Percentiles rank a stretch among this genome's conserved stretches.
Evolutionary conservation across 2,888 invertebrate species (phyloP).

Genomic region (Ormyrus labotus): DNA sequence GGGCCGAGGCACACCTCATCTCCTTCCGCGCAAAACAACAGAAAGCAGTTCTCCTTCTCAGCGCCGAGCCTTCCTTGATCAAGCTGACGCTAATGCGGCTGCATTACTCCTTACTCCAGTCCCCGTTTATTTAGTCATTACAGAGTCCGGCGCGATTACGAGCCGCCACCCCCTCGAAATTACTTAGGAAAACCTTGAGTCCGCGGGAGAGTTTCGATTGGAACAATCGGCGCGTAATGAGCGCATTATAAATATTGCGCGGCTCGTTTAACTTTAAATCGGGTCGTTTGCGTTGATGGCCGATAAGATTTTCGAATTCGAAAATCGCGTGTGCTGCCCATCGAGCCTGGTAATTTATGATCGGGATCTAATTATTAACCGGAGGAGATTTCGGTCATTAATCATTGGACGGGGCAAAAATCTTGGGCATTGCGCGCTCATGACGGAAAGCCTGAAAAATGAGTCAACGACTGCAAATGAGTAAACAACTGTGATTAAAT

Average conservation of each 20-base stretch:
- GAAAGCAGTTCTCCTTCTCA: background rate
- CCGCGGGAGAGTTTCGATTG: background rate
- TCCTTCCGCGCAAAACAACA: background rate
- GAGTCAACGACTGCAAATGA: slow-evolving; percentile 24
- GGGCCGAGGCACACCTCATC: background rate
- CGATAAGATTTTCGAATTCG: slow-evolving; percentile 21
- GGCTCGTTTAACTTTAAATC: slow-evolving; percentile 35
- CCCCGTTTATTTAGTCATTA: slow-evolving; percentile 52
- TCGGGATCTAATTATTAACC: slow-evolving; percentile 44
- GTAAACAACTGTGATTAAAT: slow-evolving; percentile 31
- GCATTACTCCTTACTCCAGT: slow-evolving; percentile 33
- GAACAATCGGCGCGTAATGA: background rate
- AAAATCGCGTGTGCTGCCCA: background rate
- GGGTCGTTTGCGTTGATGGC: slow-evolving; percentile 24
- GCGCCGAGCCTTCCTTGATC: slow-evolving; percentile 7
- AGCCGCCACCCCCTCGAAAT: slow-evolving; percentile 45
- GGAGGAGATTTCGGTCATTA: slow-evolving; percentile 36
- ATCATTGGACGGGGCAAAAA: slow-evolving; percentile 20
- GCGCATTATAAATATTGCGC: slow-evolving; percentile 19
- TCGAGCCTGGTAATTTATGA: slow-evolving; percentile 33
- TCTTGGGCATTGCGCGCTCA: background rate
- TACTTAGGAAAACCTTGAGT: background rate
- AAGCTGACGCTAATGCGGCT: slow-evolving; percentile 36
- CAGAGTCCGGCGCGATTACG: slow-evolving; percentile 17
- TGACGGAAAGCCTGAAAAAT: slow-evolving; percentile 31